phyloP scores from a whole-genome alignment of 2,113 vertebrate genomes.

The Euleptes europaea region DNA sequence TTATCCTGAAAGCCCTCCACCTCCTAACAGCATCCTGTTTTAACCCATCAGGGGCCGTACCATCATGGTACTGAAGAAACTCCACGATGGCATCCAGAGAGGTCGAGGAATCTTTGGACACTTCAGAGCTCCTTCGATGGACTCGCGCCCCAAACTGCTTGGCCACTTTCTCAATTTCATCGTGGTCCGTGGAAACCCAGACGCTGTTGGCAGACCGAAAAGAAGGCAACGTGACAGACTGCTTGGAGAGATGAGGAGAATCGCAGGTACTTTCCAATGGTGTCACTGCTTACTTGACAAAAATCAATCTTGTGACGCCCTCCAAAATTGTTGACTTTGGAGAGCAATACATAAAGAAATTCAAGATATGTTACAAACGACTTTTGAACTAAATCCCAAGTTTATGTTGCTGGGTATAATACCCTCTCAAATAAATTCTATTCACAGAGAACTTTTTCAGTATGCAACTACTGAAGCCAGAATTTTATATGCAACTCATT shows the following conservation, averaged over 20 bases:
- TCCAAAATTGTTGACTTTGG: no score
- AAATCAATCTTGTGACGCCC: no score
- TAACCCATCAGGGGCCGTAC: conserved; percentile 59
- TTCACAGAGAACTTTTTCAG: no score
- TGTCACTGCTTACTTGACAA: background rate
- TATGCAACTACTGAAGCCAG: no score
- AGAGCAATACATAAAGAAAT: no score
- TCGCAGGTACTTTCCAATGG: background rate
- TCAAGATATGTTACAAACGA: no score
- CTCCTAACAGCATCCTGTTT: no score
- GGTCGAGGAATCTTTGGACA: conserved; percentile 87
- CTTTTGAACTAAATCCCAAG: no score
- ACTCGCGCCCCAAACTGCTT: conserved; percentile 83
- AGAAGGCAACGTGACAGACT: background rate
- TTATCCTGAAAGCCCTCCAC: no score
- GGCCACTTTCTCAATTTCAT: conserved; percentile 88
- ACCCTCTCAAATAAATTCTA: no score
- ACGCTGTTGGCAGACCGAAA: conserved; percentile 74
- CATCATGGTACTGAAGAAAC: conserved; percentile 80
- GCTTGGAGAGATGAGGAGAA: conserved; percentile 3
- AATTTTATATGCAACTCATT: no score
- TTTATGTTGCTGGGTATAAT: no score
- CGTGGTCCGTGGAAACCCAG: conserved; percentile 96
- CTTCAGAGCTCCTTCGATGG: conserved; percentile 84
- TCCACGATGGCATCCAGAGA: conserved; percentile 91